These are phyloP conservation scores for Plecturocebus donacophilus DNA, from an alignment of 2,113 vertebrate genomes.

Conservation along the genomic window DNA sequence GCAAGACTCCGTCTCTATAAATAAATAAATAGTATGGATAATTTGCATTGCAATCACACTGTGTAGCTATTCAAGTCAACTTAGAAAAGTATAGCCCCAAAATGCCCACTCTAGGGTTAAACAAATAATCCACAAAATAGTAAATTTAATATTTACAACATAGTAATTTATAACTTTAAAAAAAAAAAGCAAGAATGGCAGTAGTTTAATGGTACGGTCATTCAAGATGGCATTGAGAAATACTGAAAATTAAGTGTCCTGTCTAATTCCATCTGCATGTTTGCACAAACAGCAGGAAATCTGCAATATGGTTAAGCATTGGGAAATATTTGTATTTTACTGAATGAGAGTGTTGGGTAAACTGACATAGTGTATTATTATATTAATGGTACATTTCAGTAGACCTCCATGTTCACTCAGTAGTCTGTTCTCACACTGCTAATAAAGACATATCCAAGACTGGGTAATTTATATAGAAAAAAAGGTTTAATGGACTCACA, in stretches of 20 bases:
- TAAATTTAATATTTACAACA: neutral
- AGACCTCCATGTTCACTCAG: neutral
- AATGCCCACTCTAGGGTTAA: neutral
- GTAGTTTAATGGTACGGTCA: neutral
- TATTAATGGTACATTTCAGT: neutral
- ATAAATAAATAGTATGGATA: neutral
- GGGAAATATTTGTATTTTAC: neutral
- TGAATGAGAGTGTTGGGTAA: neutral
- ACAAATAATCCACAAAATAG: neutral
- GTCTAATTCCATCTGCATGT: neutral
- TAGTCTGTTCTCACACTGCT: too few species aligned
- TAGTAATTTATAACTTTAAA: neutral
- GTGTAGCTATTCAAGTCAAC: neutral
- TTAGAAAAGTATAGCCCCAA: neutral
- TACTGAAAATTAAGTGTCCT: neutral
- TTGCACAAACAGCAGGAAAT: neutral
- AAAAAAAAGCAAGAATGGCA: neutral
- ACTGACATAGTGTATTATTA: neutral
- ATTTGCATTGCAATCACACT: neutral
- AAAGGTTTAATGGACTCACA: too few species aligned
- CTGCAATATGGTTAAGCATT: neutral
- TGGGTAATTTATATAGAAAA: too few species aligned
- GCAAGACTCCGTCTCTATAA: too few species aligned
- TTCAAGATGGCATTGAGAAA: neutral
- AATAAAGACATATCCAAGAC: too few species aligned